Evolutionary conservation across 2,113 vertebrate genomes (phyloP).

Genomic region (Misgurnus anguillicaudatus): DNA sequence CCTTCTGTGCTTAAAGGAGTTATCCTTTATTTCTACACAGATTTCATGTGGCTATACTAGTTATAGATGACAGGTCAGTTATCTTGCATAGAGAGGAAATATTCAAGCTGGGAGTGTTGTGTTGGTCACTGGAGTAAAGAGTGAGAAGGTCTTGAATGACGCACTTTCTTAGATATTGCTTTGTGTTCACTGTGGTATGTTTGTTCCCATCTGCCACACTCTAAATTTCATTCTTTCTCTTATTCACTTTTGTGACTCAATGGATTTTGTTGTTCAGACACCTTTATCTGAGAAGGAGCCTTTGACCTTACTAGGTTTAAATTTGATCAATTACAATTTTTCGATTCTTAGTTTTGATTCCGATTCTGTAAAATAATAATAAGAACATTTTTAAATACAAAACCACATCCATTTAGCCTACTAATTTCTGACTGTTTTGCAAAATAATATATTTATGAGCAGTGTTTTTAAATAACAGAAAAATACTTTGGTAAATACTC

Average conservation of each 20-base stretch:
- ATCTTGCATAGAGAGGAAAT: conserved; percentile 20
- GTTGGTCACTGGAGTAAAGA: conserved; percentile 26
- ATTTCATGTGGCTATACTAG: conserved; percentile 38
- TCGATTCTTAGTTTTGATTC: too few relatives aligned
- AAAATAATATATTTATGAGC: too few relatives aligned
- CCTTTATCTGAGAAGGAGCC: neutral
- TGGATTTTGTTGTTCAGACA: conserved; percentile 25
- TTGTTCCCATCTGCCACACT: conserved; percentile 10
- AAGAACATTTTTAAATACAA: too few relatives aligned
- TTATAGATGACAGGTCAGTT: conserved; percentile 42
- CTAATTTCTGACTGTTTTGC: too few relatives aligned
- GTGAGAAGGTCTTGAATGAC: neutral
- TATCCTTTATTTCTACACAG: conserved; percentile 40
- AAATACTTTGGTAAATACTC: too few relatives aligned
- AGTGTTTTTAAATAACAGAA: too few relatives aligned
- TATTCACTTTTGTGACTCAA: conserved; percentile 24
- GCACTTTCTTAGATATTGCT: conserved; percentile 14
- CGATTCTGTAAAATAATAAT: too few relatives aligned
- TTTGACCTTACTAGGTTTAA: neutral
- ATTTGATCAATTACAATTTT: too few relatives aligned
- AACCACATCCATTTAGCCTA: too few relatives aligned
- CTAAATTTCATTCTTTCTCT: conserved; percentile 10
- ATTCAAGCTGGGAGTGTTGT: conserved; percentile 20
- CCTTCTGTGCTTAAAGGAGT: conserved; percentile 34
- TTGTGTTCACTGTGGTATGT: conserved; percentile 9